A percentile compares a stretch with the other conserved stretches of the same genome.
Conservation (phyloP, 2,888 invertebrate genomes). For the Tinea pellionella region DNA sequence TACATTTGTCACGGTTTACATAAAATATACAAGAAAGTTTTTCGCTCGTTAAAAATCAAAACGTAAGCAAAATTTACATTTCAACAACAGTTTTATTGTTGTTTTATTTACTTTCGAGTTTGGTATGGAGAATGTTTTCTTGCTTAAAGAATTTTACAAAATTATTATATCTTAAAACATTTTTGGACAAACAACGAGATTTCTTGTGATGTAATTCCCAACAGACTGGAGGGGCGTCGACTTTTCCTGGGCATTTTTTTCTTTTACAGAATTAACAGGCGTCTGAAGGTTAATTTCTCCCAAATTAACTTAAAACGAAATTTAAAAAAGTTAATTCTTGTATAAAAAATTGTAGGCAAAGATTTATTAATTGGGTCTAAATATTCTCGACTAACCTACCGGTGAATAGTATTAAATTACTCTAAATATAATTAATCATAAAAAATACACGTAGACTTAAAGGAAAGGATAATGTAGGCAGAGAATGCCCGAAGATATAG, state of each 20-base stretch:
- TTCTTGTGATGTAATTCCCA: conserved; percentile 1
- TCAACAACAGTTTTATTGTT: neutral
- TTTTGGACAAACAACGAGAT: neutral
- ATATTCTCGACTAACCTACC: too few relatives aligned
- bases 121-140: neutral
- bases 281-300: neutral
- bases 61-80: neutral
- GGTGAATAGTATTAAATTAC: too few relatives aligned
- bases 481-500: too few relatives aligned
- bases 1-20: too few relatives aligned
- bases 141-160: neutral
- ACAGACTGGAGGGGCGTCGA: neutral
- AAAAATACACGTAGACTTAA: too few relatives aligned
- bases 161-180: neutral
- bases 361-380: too few relatives aligned
- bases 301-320: neutral
- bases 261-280: neutral
- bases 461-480: too few relatives aligned
- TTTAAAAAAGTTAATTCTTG: neutral
- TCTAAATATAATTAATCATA: too few relatives aligned
- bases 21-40: neutral
- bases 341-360: neutral
- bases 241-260: too few relatives aligned
- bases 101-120: neutral
- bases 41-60: neutral